Conservation (phyloP, 2,888 invertebrate species). For the Anorthoa munda region DNA sequence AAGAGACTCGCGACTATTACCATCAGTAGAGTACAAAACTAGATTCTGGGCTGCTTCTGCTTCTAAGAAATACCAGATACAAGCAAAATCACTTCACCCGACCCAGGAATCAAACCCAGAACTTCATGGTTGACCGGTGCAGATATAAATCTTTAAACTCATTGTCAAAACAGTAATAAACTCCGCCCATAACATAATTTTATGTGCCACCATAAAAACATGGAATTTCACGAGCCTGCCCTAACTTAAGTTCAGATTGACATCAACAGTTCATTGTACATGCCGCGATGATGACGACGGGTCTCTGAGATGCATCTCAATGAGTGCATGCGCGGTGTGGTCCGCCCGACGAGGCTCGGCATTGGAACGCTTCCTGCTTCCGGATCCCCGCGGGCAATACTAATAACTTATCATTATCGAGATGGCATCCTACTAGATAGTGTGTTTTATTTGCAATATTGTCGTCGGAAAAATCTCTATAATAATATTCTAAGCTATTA, state of each 20-base stretch:
- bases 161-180: conserved; percentile 20
- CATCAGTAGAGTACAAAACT: not conserved
- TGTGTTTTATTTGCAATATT: conserved; percentile 39
- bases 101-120: not conserved
- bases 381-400: conserved; percentile 83
- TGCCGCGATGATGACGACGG: conserved; percentile 63
- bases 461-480: not conserved
- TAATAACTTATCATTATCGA: conserved; percentile 77
- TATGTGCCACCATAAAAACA: conserved; percentile 37
- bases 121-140: not conserved
- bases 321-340: conserved; percentile 68
- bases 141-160: not conserved
- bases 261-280: conserved; percentile 72
- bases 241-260: conserved; percentile 67
- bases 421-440: conserved; percentile 55
- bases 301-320: conserved; percentile 75
- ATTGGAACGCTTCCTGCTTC: conserved; percentile 86
- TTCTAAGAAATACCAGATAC: not conserved
- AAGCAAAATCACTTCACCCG: not conserved
- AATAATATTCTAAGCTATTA: not conserved
- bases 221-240: conserved; percentile 43
- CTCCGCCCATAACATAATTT: conserved; percentile 9
- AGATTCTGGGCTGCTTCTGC: not conserved
- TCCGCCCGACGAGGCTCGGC: conserved; percentile 73
- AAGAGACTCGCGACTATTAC: not conserved